These are phyloP conservation scores for Salvelinus fontinalis DNA, from an alignment of 2,113 vertebrate genomes.

Conservation along the genomic window DNA sequence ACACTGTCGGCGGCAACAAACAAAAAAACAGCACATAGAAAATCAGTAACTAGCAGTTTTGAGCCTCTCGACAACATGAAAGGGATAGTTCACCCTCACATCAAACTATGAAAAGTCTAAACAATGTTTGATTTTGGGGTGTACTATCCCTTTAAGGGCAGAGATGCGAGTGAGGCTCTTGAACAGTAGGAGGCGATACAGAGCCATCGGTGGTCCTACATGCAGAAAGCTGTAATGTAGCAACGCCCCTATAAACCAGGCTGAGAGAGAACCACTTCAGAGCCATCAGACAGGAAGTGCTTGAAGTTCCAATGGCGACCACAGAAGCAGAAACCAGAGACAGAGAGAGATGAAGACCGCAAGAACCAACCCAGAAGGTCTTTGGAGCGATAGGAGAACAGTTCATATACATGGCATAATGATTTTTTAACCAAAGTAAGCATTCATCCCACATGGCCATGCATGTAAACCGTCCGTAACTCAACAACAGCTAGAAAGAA, in stretches of 20 bases:
- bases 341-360: conserved; percentile 4
- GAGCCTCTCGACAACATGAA: neutral
- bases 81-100: no score
- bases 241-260: neutral
- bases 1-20: conserved; percentile 70
- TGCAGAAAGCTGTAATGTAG: conserved; percentile 23
- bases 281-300: conserved; percentile 21
- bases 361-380: conserved; percentile 28
- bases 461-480: conserved; percentile 48
- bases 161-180: conserved; percentile 22
- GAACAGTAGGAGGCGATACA: conserved; percentile 13
- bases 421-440: conserved; percentile 20
- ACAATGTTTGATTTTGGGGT: neutral
- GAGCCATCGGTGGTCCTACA: conserved; percentile 30
- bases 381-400: neutral
- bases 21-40: neutral
- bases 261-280: conserved; percentile 8
- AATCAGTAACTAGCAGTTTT: neutral
- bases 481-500: conserved; percentile 34
- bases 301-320: conserved; percentile 15
- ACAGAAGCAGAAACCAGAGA: conserved; percentile 21
- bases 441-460: conserved; percentile 51
- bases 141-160: neutral
- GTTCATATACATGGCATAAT: neutral
- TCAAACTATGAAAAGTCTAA: neutral